Evolutionary conservation across 2,113 vertebrate genomes (phyloP).

Genomic region (Cryptomyrus ogoouensis): DNA sequence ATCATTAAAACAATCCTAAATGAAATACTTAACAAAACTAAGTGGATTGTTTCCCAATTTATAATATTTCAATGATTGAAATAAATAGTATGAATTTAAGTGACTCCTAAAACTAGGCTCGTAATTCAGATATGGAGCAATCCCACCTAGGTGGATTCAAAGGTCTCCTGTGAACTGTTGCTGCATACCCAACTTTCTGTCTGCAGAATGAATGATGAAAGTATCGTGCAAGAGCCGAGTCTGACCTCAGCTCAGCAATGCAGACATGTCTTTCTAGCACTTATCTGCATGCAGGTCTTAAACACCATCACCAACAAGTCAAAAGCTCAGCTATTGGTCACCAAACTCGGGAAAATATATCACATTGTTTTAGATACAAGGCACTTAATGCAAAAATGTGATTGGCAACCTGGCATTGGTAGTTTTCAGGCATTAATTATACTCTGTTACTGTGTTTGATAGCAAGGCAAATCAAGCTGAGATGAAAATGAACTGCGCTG

Average conservation of each 20-base stretch:
- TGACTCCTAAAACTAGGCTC: neutral
- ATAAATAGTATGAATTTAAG: neutral
- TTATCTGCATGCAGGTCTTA: neutral
- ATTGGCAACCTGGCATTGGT: neutral
- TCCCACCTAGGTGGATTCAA: neutral
- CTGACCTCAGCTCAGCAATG: neutral
- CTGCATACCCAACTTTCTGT: neutral
- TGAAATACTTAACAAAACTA: neutral
- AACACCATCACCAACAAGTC: no score
- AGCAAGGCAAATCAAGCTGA: neutral
- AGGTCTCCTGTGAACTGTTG: neutral
- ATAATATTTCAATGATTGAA: neutral
- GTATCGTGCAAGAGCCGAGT: neutral
- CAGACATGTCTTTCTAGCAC: neutral
- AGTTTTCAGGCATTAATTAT: neutral
- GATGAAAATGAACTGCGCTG: neutral
- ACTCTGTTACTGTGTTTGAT: neutral
- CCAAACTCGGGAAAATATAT: neutral
- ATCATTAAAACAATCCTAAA: neutral
- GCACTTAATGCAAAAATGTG: neutral
- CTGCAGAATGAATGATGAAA: constrained; percentile 13
- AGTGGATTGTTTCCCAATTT: neutral
- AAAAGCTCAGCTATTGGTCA: neutral
- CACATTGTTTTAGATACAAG: neutral
- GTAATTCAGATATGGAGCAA: neutral